Base-by-base conservation (phyloP, 2,113 vertebrate species). In the Upupa epops region DNA sequence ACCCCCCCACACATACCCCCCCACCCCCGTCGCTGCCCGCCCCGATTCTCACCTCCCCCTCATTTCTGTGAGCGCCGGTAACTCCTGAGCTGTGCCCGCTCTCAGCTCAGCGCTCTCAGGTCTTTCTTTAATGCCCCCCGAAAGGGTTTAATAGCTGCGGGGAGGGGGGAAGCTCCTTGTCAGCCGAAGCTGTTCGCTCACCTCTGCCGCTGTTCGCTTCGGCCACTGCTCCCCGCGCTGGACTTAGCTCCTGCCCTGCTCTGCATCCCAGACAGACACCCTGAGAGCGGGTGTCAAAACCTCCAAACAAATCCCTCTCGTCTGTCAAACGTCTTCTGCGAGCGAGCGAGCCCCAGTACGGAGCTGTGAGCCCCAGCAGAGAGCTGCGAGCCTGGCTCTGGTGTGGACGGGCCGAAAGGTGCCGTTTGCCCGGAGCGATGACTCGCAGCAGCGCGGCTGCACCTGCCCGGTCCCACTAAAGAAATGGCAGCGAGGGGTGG, bases 371-470 rank as follows among this genome's bases (percentile, higher is more conserved):
- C 59, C 73, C 32, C 26, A 34, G 31, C 61, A 59, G 71, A 36
- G 69, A 55, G 82, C 74, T 46, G 20, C 21, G 70, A 36, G 26
- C 22, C 78, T 13, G n/a, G 78, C 74, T 96, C 71, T 89, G 61
- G 86, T 89, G 91, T 3, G 86, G 28, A 46, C 59, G 91, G 88
- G 81, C 89, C 95, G 92, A 84, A 66, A 95, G 93, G 61, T 90
- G 96, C 95, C 96, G 84, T 97, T 87, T 89, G 94, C 26, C 90
- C 85, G 97, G 95, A 98, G 98, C 97, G 98, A 98, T 98, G 98
- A 99, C 98, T 98, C 97, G 95, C 75, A 91, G 97, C 97, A 96
- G 95, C 89, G 98, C 98, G 98, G 98, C 88, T 97, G 97, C 98
- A 98, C 98, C 98, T 98, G 98, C 97, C 94, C 81, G 84, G 70